Percentiles rank a stretch among this genome's conserved stretches.
Conservation (phyloP, 1,140 invertebrate species). For the Mylabris phalerata region DNA sequence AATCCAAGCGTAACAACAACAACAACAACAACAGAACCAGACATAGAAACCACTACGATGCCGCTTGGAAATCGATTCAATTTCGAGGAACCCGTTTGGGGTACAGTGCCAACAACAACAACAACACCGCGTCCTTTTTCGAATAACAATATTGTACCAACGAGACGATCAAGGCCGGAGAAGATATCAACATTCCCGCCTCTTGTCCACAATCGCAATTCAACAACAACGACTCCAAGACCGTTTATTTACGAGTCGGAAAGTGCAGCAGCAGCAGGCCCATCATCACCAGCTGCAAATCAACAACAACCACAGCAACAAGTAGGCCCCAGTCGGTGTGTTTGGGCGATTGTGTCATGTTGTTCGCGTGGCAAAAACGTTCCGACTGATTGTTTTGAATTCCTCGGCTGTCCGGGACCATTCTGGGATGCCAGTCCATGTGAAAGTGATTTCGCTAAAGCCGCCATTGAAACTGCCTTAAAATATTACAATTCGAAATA, state of each 20-base stretch:
- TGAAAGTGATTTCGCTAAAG: slow-evolving; percentile 44
- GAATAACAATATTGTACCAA: slow-evolving; percentile 8
- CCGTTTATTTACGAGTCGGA: not conserved
- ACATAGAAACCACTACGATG: slow-evolving; percentile 3
- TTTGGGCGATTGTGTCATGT: slow-evolving; percentile 61
- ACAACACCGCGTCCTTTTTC: not conserved
- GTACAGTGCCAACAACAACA: slow-evolving; percentile 1
- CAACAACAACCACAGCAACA: not conserved
- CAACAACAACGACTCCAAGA: slow-evolving; percentile 12
- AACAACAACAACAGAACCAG: not conserved
- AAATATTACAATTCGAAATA: slow-evolving; percentile 32
- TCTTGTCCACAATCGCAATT: slow-evolving; percentile 18
- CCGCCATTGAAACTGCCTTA: slow-evolving; percentile 43
- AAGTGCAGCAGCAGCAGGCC: not conserved
- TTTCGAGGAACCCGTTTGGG: slow-evolving; percentile 32
- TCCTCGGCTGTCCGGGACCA: slow-evolving; percentile 54
- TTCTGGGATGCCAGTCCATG: slow-evolving; percentile 59
- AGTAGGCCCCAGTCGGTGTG: slow-evolving; percentile 42
- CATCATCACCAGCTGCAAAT: not conserved
- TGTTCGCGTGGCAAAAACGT: slow-evolving; percentile 46
- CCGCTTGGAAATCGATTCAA: slow-evolving; percentile 12
- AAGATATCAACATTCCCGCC: slow-evolving; percentile 34
- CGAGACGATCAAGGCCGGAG: slow-evolving; percentile 20
- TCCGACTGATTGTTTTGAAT: slow-evolving; percentile 56
- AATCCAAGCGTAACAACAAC: not conserved